A percentile compares a stretch with the other conserved stretches of the same genome.
Evolutionary conservation across 2,113 vertebrate species (phyloP).

Genomic region (Pteruthius melanotis): DNA sequence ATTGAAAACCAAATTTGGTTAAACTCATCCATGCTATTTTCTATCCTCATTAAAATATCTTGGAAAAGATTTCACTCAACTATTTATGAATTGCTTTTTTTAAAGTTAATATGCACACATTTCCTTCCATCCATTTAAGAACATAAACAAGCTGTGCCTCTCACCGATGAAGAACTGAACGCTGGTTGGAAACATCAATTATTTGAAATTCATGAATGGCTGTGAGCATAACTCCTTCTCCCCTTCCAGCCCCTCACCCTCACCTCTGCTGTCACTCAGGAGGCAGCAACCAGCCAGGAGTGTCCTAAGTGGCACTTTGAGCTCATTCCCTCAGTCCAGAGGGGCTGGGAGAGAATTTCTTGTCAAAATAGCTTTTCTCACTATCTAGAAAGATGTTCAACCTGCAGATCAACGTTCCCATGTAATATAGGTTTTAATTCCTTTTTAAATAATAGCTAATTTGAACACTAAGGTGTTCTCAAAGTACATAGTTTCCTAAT

Average conservation of each 20-base stretch:
- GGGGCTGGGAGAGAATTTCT: neutral
- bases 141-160: slow-evolving; percentile 59
- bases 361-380: neutral
- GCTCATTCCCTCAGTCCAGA: neutral
- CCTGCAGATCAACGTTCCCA: neutral
- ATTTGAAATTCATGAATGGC: slow-evolving; percentile 69
- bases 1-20: neutral
- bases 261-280: slow-evolving; percentile 54
- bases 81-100: slow-evolving; percentile 5
- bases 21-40: neutral
- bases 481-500: neutral
- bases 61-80: neutral
- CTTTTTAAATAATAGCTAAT: neutral
- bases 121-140: slow-evolving; percentile 64
- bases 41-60: neutral
- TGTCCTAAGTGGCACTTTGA: neutral
- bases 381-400: neutral
- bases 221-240: neutral
- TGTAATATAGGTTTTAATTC: neutral
- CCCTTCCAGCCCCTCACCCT: neutral
- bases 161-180: slow-evolving; percentile 64
- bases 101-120: slow-evolving; percentile 69
- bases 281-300: neutral
- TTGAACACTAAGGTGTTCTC: neutral
- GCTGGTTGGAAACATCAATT: slow-evolving; percentile 43